Conservation (phyloP, 2,797 vertebrate genomes). For the Aplochiton taeniatus region DNA sequence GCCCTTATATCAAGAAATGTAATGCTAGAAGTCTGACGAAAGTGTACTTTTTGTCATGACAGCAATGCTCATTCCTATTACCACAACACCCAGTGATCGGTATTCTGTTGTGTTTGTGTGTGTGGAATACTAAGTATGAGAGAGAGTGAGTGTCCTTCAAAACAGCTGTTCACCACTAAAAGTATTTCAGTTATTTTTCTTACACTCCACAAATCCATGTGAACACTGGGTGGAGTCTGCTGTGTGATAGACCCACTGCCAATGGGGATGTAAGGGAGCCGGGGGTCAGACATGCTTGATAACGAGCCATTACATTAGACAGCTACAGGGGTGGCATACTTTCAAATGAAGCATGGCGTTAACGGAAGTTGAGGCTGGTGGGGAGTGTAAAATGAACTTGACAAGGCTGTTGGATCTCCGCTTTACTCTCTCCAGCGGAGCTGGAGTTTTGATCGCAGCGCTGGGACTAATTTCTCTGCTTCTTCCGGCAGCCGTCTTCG, state of each 20-base stretch:
- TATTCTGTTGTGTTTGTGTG: no score
- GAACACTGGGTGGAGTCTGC: constrained; percentile 36
- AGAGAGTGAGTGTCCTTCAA: neutral
- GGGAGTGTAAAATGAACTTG: constrained; percentile 64
- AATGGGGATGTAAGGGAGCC: constrained; percentile 26
- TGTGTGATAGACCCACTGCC: constrained; percentile 59
- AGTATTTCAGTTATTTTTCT: constrained; percentile 25
- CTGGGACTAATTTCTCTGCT: constrained; percentile 73
- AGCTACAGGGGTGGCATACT: constrained; percentile 50
- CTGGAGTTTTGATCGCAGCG: constrained; percentile 62
- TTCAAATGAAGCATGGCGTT: constrained; percentile 48
- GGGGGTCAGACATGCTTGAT: constrained; percentile 45
- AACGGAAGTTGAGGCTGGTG: constrained; percentile 2
- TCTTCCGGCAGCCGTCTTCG: constrained; percentile 60
- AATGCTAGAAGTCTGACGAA: no score
- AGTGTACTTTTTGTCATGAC: no score
- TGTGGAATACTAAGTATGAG: no score
- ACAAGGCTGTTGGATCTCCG: constrained; percentile 70
- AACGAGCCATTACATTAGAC: constrained; percentile 65
- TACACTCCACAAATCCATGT: constrained; percentile 24
- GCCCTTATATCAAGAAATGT: no score
- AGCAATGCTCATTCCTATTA: no score
- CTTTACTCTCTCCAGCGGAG: constrained; percentile 69
- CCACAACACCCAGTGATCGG: no score
- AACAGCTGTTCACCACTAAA: neutral